These are phyloP conservation scores for Chloroclystis v-ata DNA, from an alignment of 2,888 invertebrate species.

Conservation along the genomic window DNA sequence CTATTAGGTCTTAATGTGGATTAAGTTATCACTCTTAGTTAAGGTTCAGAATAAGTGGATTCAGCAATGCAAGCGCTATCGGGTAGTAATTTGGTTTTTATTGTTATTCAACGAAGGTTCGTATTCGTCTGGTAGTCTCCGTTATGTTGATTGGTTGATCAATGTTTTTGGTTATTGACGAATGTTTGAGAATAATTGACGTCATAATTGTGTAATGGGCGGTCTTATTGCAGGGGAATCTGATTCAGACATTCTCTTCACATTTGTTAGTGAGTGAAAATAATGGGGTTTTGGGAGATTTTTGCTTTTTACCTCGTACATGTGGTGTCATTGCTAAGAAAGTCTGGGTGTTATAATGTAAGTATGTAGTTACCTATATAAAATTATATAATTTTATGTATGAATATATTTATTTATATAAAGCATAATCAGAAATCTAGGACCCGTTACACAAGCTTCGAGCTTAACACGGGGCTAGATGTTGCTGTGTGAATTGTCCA, in stretches of 20 bases:
- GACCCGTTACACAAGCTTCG: too few species aligned
- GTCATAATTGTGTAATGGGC: constrained; percentile 7
- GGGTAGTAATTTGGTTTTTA: not conserved
- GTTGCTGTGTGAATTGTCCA: too few species aligned
- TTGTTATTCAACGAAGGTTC: not conserved
- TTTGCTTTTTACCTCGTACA: too few species aligned
- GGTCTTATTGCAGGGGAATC: not conserved
- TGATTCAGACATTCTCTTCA: not conserved
- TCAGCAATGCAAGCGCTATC: not conserved
- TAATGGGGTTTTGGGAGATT: too few species aligned
- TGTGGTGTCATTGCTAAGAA: too few species aligned
- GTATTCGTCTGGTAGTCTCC: constrained; percentile 6
- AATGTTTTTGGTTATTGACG: constrained; percentile 11
- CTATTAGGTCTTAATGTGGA: not conserved
- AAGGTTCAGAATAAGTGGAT: not conserved
- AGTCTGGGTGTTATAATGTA: too few species aligned
- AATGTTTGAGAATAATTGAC: constrained; percentile 6
- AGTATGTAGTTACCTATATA: too few species aligned
- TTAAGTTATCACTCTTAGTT: not conserved
- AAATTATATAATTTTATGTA: too few species aligned
- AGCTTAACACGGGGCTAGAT: too few species aligned
- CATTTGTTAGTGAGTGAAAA: not conserved
- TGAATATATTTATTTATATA: too few species aligned
- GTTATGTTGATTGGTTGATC: constrained; percentile 10
- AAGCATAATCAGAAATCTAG: too few species aligned